Evolutionary conservation across 2,113 vertebrate species (phyloP), one percentile per base, ranked within the genome.

Genomic region (Gymnarchus niloticus): DNA sequence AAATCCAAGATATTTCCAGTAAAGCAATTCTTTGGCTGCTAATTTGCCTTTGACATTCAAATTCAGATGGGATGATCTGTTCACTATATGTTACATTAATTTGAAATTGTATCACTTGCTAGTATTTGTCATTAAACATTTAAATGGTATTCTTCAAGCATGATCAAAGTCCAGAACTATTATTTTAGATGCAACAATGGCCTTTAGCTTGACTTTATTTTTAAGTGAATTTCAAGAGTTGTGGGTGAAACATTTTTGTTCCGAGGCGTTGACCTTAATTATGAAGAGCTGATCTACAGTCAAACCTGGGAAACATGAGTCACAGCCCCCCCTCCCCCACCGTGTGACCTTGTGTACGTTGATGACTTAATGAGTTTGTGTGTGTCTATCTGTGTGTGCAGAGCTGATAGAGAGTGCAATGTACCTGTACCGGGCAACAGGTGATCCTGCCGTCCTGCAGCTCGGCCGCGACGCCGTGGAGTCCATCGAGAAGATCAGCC

Each of bases 381-480:
- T 84, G 56, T 76, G 56, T 69, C n/a, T 52, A 21, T 65, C 1
- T 81, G 25, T 82, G 25, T 84, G 23, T 89, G 14, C 94, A 99
- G 98, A 99, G 93, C 91, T 99, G 86, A 96, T 99, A 1, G 98
- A 99, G 91, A 99, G 98, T 0, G 98, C 98, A 0, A 99, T 99
- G 98, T 99, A 99, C 87, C 94, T 99, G 89, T 99, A 97, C 90
- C 96, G 95, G 69, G 98, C 98, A 1, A 99, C 98, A 0, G 96
- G 94, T n/a, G 97, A 99, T 87, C 97, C 97, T 86, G 96, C 93
- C 0, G 96, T 98, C 59, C 91, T 99, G 59, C 96, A 99, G 88
- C 92, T 99, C 17, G 98, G 98, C 48, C 94, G 97, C 49, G 97
- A 99, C 0, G 98, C 95, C 0, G 92, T 99, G 83, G 97, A 99